These are phyloP conservation scores for Homarus americanus DNA, from an alignment of 1,140 invertebrate genomes.

Conservation along the genomic window DNA sequence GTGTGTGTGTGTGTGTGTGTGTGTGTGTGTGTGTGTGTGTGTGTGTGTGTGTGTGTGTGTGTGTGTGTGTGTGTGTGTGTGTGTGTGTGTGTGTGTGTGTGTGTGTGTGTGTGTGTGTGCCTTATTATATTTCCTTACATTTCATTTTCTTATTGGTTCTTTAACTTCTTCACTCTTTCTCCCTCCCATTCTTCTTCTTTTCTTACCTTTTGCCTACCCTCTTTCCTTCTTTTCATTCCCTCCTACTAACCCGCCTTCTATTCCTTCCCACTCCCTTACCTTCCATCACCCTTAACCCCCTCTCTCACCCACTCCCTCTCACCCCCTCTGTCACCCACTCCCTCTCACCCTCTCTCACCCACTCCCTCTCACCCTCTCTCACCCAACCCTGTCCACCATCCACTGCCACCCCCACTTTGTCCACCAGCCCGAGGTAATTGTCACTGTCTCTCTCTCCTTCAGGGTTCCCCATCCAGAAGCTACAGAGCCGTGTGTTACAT, in stretches of 20 bases:
- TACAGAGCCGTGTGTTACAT: conserved; percentile 94
- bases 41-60: too few species aligned
- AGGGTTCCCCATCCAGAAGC: conserved; percentile 95
- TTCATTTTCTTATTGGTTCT: background rate
- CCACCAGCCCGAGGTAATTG: background rate
- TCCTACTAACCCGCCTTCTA: background rate
- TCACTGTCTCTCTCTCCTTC: conserved; percentile 67
- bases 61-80: too few species aligned
- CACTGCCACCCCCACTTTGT: too few species aligned
- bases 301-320: conserved; percentile 6
- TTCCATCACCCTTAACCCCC: background rate
- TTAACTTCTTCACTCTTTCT: background rate
- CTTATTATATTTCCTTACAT: background rate
- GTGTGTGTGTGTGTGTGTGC: conserved; percentile 6
- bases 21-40: too few species aligned
- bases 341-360: background rate
- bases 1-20: too few species aligned
- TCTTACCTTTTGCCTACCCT: background rate
- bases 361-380: background rate
- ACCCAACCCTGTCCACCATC: background rate
- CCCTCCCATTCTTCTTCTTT: background rate
- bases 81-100: background rate
- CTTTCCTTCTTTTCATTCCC: background rate
- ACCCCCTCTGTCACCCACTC: background rate
- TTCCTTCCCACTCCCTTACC: background rate